Conservation (phyloP, 2,888 invertebrate genomes). For the Blastobasis adustella region DNA sequence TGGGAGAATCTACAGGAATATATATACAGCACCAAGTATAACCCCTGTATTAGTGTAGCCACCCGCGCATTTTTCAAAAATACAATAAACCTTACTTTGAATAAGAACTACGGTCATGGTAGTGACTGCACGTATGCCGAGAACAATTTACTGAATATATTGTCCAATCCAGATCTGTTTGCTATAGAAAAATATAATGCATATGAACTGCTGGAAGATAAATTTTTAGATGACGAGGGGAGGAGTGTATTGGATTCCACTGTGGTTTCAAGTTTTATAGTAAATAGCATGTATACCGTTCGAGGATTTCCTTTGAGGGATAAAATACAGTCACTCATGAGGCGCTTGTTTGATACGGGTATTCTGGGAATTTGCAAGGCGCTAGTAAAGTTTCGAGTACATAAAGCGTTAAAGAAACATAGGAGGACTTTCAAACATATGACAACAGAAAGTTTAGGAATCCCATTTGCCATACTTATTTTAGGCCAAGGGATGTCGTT, state of each 20-base stretch:
- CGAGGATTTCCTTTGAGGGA: slow-evolving; percentile 9
- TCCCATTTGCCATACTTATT: neutral
- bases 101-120: too few species aligned
- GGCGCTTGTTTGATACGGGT: neutral
- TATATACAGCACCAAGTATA: neutral
- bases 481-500: neutral
- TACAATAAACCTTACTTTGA: too few species aligned
- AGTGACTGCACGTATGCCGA: too few species aligned
- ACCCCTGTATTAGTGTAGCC: neutral
- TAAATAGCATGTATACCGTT: neutral
- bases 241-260: neutral
- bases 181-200: neutral
- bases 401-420: neutral
- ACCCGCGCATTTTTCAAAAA: neutral
- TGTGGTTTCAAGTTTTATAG: neutral
- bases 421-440: neutral
- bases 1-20: too few species aligned
- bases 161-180: neutral
- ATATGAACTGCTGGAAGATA: neutral
- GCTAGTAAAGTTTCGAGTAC: neutral
- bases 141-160: neutral
- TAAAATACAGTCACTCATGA: neutral
- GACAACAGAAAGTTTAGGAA: neutral
- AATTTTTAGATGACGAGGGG: neutral
- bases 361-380: neutral